Evolutionary conservation across 1,140 invertebrate species (phyloP).

Genomic region (Bacillus rossius): DNA sequence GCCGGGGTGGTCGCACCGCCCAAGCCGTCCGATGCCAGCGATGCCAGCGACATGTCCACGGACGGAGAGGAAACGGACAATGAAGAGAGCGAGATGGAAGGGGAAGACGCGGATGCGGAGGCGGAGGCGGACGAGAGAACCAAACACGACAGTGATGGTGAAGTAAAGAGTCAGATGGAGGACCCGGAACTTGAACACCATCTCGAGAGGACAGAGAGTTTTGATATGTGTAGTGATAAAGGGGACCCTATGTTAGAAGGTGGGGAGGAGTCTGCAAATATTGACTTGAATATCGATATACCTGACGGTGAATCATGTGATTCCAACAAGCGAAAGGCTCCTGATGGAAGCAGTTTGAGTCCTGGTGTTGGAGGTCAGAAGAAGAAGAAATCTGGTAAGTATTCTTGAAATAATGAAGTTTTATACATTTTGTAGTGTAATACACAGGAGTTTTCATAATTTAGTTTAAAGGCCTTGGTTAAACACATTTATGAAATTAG

Average conservation of each 20-base stretch:
- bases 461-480: too few relatives aligned
- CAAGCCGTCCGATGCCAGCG: background rate
- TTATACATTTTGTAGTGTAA: too few relatives aligned
- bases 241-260: too few relatives aligned
- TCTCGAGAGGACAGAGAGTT: too few relatives aligned
- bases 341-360: background rate
- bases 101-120: slow-evolving; percentile 6
- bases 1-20: background rate
- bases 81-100: slow-evolving; percentile 24
- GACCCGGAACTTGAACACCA: too few relatives aligned
- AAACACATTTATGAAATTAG: too few relatives aligned
- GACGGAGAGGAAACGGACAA: slow-evolving; percentile 1
- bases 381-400: background rate
- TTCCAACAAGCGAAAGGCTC: slow-evolving; percentile 2
- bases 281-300: too few relatives aligned
- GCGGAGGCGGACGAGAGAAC: background rate
- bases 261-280: too few relatives aligned
- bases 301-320: background rate
- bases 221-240: too few relatives aligned
- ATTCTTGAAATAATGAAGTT: too few relatives aligned
- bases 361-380: background rate
- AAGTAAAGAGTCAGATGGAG: too few relatives aligned
- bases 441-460: too few relatives aligned
- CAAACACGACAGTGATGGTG: background rate
- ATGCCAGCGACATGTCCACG: slow-evolving; percentile 2